phyloP scores from a whole-genome alignment of 2,888 invertebrate genomes.

The Fragum whitleyi region DNA sequence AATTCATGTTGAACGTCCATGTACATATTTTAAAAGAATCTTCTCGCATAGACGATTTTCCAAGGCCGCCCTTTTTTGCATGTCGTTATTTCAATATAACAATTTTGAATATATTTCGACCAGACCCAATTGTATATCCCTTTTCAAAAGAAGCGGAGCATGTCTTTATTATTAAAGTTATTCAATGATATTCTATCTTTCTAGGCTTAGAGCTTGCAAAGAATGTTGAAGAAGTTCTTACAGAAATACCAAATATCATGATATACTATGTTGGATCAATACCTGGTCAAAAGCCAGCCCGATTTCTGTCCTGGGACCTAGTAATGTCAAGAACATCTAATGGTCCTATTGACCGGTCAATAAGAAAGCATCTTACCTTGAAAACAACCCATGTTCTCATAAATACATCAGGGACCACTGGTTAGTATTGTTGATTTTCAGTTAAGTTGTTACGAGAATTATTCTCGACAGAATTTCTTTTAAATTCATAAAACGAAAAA shows the following conservation, averaged over 20 bases:
- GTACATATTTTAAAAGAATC: too few species aligned
- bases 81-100: not conserved
- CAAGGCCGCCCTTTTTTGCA: not conserved
- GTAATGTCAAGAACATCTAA: constrained; percentile 62
- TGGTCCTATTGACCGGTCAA: constrained; percentile 48
- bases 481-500: not conserved
- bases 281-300: constrained; percentile 47
- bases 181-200: too few species aligned
- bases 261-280: constrained; percentile 68
- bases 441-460: not conserved
- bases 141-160: too few species aligned
- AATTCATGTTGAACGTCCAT: too few species aligned
- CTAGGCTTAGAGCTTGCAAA: not conserved
- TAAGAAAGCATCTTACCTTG: constrained; percentile 54
- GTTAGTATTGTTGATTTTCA: constrained; percentile 50
- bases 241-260: constrained; percentile 62
- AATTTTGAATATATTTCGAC: not conserved
- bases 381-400: constrained; percentile 91
- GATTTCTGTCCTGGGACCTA: constrained; percentile 67
- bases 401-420: constrained; percentile 91
- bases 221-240: constrained; percentile 68
- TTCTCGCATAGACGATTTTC: too few species aligned
- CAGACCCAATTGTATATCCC: too few species aligned
- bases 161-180: too few species aligned
- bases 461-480: not conserved